phyloP scores from a whole-genome alignment of 2,888 invertebrate species.

The Trachelus stipa region DNA sequence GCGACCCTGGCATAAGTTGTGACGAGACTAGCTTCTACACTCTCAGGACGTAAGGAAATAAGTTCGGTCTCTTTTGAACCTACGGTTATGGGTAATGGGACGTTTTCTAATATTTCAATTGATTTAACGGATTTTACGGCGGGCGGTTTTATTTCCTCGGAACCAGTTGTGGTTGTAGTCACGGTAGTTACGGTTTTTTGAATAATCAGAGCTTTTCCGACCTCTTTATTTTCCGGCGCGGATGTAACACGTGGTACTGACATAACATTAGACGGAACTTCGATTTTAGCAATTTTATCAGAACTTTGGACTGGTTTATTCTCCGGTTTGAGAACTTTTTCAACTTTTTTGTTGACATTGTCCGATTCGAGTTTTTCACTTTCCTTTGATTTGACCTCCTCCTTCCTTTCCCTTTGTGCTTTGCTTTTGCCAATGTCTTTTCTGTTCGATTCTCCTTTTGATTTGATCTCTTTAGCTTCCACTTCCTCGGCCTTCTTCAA shows the following conservation, averaged over 20 bases:
- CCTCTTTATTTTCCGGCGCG: slow-evolving; percentile 17
- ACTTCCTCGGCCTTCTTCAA: neutral
- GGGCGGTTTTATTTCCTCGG: slow-evolving; percentile 40
- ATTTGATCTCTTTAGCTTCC: neutral
- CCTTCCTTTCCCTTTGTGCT: slow-evolving; percentile 10
- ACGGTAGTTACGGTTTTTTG: slow-evolving; percentile 42
- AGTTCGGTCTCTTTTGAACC: slow-evolving; percentile 49
- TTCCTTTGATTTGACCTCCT: slow-evolving; percentile 11
- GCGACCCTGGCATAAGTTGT: slow-evolving; percentile 54
- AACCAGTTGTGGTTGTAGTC: slow-evolving; percentile 33
- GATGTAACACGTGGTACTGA: neutral
- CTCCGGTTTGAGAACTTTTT: neutral
- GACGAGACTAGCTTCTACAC: slow-evolving; percentile 55
- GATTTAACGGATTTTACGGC: slow-evolving; percentile 44
- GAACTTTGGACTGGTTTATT: slow-evolving; percentile 12
- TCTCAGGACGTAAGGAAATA: slow-evolving; percentile 55
- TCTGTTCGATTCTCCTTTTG: slow-evolving; percentile 5
- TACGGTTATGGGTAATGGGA: slow-evolving; percentile 39
- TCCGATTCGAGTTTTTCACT: neutral
- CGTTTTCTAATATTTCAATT: slow-evolving; percentile 44
- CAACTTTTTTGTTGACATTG: neutral
- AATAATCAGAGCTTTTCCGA: slow-evolving; percentile 40
- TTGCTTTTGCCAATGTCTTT: neutral
- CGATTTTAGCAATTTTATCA: neutral
- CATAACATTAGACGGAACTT: neutral